Evolutionary conservation across 1,140 invertebrate species (phyloP).

Genomic region (Saccostrea cuccullata): DNA sequence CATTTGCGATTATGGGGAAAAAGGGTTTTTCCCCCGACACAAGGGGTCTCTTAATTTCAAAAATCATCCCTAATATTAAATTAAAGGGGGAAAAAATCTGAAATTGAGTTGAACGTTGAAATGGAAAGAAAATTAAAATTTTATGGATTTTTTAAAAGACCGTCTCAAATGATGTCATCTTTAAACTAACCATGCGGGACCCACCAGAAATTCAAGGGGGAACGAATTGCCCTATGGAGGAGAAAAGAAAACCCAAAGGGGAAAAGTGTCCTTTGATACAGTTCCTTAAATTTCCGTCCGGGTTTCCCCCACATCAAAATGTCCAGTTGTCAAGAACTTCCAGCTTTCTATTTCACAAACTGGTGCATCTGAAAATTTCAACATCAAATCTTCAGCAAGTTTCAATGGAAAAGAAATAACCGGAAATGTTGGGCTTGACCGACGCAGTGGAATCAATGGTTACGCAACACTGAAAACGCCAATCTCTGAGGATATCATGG

Average conservation of each 20-base stretch:
- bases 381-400: background rate
- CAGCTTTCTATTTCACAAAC: constrained; percentile 7
- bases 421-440: constrained; percentile 35
- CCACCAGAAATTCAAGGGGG: constrained; percentile 13
- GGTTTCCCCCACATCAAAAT: constrained; percentile 17
- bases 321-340: constrained; percentile 16
- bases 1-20: constrained; percentile 33
- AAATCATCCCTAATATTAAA: constrained; percentile 7
- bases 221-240: constrained; percentile 43
- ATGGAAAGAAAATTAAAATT: background rate
- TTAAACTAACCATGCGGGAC: constrained; percentile 47
- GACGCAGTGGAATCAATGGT: background rate
- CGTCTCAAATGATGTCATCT: constrained; percentile 40
- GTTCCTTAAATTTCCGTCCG: background rate
- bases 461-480: constrained; percentile 40
- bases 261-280: constrained; percentile 25
- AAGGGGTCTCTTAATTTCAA: constrained; percentile 33
- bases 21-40: constrained; percentile 1
- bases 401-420: constrained; percentile 41
- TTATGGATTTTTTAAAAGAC: constrained; percentile 27
- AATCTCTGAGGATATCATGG: constrained; percentile 30
- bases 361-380: constrained; percentile 34
- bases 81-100: constrained; percentile 41
- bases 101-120: constrained; percentile 23
- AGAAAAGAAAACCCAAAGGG: constrained; percentile 42